Base-by-base conservation (phyloP, 1,140 invertebrate species). In the Calliphora vicina region DNA sequence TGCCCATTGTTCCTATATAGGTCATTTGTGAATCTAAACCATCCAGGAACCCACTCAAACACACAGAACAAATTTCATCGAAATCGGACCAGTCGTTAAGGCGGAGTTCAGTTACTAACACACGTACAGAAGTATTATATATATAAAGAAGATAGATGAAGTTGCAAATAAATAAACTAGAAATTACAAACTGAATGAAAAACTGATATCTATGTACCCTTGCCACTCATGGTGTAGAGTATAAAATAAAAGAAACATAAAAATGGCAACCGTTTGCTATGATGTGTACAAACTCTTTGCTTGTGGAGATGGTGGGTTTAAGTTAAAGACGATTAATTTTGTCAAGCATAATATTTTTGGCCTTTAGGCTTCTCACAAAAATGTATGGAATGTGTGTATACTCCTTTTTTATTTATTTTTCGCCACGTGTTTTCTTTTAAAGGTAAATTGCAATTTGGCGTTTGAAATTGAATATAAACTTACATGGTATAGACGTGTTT, bases 311-410 rank as follows among this genome's bases (percentile, higher is more conserved):
- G n/a, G n/a, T 20, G 61, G 61, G 61, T 23, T 67, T 67, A 67
- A 67, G 61, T 67, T 23, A 67, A 67, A 23, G n/a, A 67, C 61
- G 61, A 67, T 67, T 67, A 67, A 67, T 67, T 67, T 67, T 67
- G 61, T 23, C 61, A 67, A 17, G 6, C 61, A 67, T 67, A 67
- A 23, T 23, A 67, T 67, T 67, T 57, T 67, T 23, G 61, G n/a
- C 61, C 61, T 67, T 10, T 23, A 67, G 20, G 61, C 61, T 23
- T 20, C 6, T 35, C 12, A 50, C 45, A 50, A 13, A 50, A 35
- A 35, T 35, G 29, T 35, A 35, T 35, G 8, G 29, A 35, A 35
- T 35, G 29, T 35, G 4, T 50, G 4, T 50, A 43, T 43, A 43
- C 5, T 43, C 42, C 5, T 13, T 4, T 50, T 50, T 50, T 50